Base-by-base conservation (phyloP, 2,113 vertebrate species). In the Dicrurus megarhynchus region DNA sequence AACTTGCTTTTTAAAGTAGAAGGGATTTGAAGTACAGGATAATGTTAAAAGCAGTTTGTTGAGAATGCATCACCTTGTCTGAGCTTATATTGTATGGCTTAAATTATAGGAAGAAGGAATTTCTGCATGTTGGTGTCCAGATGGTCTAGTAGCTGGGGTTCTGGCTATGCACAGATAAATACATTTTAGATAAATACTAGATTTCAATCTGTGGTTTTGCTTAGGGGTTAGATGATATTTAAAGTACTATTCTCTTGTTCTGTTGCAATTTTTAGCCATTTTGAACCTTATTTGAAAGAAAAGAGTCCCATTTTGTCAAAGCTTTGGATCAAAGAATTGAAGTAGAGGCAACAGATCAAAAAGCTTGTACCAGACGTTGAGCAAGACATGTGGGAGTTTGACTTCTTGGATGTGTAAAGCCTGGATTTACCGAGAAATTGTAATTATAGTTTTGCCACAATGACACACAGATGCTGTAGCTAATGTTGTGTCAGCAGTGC, bases 391-490 rank as follows among this genome's bases (percentile, higher is more conserved):
- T 96, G 74, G 92, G 93, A 93, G 93, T 95, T 90, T 93, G 84
- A 77, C 91, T 95, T 92, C 87, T 95, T 77, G 57, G 60, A 74
- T 96, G 60, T 83, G 59, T 97, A 94, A 92, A 96, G 90, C 80
- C 79, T 89, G 76, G 77, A 80, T 95, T 95, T 96, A 92, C 79
- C 0, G 28, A 96, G 87, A 95, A 95, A 90, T 87, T 95, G 91
- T 97, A 96, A 95, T 96, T 96, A 94, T 59, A 95, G 96, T 95
- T 96, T 97, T 96, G 89, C 93, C 82, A 90, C 27, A 6, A 86
- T 96, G 92, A 95, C 89, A 93, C 79, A 88, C 55, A 90, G 82
- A 91, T 0, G 2, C 61, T 97, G 85, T 60, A 92, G 65, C 74
- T 97, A 64, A 74, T 89, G 76, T 95, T 91, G 95, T 95, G 91